These are phyloP conservation scores for Ischnura elegans DNA, from an alignment of 2,888 invertebrate genomes.

Conservation along the genomic window DNA sequence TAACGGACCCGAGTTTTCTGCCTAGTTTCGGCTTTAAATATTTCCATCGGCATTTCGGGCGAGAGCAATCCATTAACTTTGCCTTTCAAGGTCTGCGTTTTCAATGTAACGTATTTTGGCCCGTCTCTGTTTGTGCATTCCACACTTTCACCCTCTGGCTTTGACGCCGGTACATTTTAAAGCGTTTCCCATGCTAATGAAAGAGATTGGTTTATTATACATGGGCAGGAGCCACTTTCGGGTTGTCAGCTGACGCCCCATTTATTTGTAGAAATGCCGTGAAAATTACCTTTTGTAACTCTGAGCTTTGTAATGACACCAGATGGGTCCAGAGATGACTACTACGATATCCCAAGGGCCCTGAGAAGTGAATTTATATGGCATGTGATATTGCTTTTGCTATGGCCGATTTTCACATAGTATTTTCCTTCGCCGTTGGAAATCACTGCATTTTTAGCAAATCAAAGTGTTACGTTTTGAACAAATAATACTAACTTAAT, in stretches of 20 bases:
- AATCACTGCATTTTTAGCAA: no score
- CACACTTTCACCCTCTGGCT: background rate
- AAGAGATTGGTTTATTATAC: background rate
- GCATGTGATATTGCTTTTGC: background rate
- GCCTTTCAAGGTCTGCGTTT: background rate
- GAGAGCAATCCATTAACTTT: background rate
- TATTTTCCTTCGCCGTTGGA: no score
- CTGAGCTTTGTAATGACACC: background rate
- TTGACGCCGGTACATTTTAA: background rate
- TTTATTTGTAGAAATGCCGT: background rate
- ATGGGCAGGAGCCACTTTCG: background rate
- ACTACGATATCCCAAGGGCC: background rate
- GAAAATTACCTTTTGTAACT: background rate
- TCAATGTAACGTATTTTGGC: slow-evolving; percentile 8
- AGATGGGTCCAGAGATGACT: background rate
- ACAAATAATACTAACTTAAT: no score
- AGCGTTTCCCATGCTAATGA: slow-evolving; percentile 1
- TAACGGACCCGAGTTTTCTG: background rate
- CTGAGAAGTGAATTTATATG: no score
- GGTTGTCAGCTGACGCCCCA: background rate
- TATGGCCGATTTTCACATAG: no score
- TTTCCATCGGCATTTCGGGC: slow-evolving; percentile 5
- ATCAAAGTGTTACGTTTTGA: no score
- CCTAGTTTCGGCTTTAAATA: background rate
- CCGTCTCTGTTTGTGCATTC: background rate